Percentiles rank a stretch among this genome's conserved stretches.
These are phyloP conservation scores for Diaprepes abbreviatus DNA, from an alignment of 2,888 invertebrate species.

Conservation along the genomic window DNA sequence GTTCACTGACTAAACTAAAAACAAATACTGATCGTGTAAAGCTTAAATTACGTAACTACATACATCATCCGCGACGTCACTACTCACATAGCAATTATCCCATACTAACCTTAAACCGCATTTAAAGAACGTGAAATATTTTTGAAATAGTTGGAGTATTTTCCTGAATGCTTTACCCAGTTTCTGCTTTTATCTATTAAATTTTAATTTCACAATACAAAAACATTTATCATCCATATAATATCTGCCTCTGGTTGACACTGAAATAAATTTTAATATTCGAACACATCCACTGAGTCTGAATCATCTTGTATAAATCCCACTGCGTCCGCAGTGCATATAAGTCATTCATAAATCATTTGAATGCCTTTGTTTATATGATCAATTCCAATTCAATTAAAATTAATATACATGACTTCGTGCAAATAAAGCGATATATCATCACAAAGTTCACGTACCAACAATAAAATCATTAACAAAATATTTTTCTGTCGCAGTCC, in stretches of 20 bases:
- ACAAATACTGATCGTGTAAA: too few relatives aligned
- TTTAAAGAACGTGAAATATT: too few relatives aligned
- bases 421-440: neutral
- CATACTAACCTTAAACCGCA: too few relatives aligned
- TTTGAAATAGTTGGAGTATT: too few relatives aligned
- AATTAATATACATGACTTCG: conserved; percentile 12
- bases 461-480: conserved; percentile 1
- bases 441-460: neutral
- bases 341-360: conserved; percentile 4
- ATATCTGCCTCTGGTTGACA: conserved; percentile 2
- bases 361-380: conserved; percentile 19
- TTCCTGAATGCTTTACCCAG: too few relatives aligned
- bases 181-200: too few relatives aligned
- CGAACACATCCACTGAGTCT: neutral
- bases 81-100: too few relatives aligned
- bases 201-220: too few relatives aligned
- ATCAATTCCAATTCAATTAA: conserved; percentile 10
- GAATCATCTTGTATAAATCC: conserved; percentile 1
- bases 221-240: neutral
- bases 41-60: too few relatives aligned
- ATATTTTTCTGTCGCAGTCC: neutral
- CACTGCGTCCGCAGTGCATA: conserved; percentile 8
- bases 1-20: too few relatives aligned
- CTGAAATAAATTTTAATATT: neutral
- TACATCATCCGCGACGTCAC: too few relatives aligned